phyloP scores from a whole-genome alignment of 2,797 vertebrate species.

The Mus spretus region DNA sequence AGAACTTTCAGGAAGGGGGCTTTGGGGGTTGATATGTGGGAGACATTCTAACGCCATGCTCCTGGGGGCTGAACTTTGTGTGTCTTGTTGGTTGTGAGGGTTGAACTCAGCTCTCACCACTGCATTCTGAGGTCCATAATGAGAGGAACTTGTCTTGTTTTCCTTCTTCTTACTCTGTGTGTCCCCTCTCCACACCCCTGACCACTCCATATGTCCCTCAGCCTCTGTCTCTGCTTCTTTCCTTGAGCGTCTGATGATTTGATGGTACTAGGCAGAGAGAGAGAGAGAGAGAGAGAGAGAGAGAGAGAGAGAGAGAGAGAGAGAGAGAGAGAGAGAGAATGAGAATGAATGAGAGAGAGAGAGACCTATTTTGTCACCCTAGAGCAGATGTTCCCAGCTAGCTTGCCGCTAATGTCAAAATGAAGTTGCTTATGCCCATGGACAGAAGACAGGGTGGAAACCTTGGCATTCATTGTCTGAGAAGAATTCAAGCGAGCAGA shows the following conservation, averaged over 20 bases:
- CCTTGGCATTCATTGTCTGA: constrained; percentile 6
- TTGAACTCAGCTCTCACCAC: too few species aligned
- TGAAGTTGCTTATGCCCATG: background rate
- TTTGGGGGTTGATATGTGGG: background rate
- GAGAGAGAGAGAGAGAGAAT: background rate
- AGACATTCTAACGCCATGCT: background rate
- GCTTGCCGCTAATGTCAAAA: background rate
- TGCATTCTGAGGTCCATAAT: background rate
- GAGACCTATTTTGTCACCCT: background rate
- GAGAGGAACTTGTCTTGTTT: background rate
- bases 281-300: too few species aligned
- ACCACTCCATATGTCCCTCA: too few species aligned
- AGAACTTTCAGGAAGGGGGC: background rate
- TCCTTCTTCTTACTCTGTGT: background rate
- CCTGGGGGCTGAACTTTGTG: background rate
- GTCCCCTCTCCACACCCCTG: background rate
- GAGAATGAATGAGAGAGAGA: background rate
- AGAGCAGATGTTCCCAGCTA: background rate
- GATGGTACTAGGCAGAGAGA: background rate
- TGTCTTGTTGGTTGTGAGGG: background rate
- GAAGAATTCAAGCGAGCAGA: constrained; percentile 22
- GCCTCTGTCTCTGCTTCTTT: background rate
- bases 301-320: background rate
- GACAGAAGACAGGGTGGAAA: background rate
- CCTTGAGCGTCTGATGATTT: background rate